These are phyloP conservation scores for Bradypodion ventrale DNA, from an alignment of 2,797 vertebrate species.

Conservation along the genomic window DNA sequence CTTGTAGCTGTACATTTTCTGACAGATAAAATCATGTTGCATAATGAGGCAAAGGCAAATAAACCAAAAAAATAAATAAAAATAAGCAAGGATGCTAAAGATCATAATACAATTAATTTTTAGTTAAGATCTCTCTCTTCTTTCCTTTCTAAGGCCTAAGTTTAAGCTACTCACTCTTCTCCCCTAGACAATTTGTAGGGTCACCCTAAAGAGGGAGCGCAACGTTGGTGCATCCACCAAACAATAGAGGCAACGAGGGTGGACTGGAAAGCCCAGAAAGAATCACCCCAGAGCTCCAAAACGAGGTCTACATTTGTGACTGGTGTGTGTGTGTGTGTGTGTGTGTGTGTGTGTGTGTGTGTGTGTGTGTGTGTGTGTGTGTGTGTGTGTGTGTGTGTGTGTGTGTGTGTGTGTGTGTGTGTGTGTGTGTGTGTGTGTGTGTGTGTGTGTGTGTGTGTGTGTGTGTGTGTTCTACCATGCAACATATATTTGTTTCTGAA, in stretches of 20 bases:
- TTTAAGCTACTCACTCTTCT: neutral
- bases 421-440: too few species aligned
- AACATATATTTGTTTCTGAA: neutral
- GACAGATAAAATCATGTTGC: neutral
- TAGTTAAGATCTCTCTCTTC: neutral
- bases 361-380: too few species aligned
- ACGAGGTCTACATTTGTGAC: neutral
- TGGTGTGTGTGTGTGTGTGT: too few species aligned
- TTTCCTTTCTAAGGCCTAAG: neutral
- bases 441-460: too few species aligned
- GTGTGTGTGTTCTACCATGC: too few species aligned
- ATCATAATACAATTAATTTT: neutral
- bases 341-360: too few species aligned
- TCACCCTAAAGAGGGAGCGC: neutral
- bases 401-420: too few species aligned
- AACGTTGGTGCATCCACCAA: conserved; percentile 10
- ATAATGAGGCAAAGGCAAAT: neutral
- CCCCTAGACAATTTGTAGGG: neutral
- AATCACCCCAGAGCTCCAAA: neutral
- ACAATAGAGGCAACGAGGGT: conserved; percentile 42
- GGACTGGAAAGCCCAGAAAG: neutral
- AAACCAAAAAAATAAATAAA: neutral
- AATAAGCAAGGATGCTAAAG: neutral
- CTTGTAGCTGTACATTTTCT: neutral
- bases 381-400: too few species aligned